Evolutionary conservation across 2,888 invertebrate genomes (phyloP).

Genomic region (Slavum lentiscoides): DNA sequence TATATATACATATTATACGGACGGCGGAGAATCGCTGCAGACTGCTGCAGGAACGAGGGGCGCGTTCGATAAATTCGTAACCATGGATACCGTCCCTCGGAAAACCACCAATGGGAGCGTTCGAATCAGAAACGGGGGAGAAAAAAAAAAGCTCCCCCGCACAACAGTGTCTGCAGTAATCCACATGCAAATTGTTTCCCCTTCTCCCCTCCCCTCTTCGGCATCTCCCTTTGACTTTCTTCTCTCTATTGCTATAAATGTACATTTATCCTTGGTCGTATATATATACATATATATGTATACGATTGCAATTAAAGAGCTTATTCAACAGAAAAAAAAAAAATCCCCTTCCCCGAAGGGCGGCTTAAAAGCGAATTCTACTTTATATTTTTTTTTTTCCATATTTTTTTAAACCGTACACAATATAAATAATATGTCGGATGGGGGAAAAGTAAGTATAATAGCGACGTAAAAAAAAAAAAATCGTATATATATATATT

Average conservation of each 20-base stretch:
- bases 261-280: neutral
- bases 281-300: neutral
- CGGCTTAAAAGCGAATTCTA: constrained; percentile 35
- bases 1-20: neutral
- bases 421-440: too few relatives aligned
- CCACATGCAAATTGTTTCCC: constrained; percentile 37
- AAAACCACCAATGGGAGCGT: constrained; percentile 49
- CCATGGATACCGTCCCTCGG: constrained; percentile 46
- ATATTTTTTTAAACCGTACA: constrained; percentile 11
- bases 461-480: constrained; percentile 30
- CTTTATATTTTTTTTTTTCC: constrained; percentile 22
- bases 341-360: constrained; percentile 3
- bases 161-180: constrained; percentile 16
- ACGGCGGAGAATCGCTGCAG: constrained; percentile 35
- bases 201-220: neutral
- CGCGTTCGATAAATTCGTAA: constrained; percentile 53
- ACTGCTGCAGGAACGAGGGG: constrained; percentile 34
- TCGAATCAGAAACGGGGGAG: neutral
- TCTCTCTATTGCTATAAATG: neutral
- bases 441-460: neutral
- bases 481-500: too few relatives aligned
- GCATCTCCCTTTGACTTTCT: constrained; percentile 12
- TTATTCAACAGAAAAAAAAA: constrained; percentile 33
- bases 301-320: constrained; percentile 49
- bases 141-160: constrained; percentile 39